phyloP scores from a whole-genome alignment of 1,140 invertebrate species.

The Cotesia glomerata region DNA sequence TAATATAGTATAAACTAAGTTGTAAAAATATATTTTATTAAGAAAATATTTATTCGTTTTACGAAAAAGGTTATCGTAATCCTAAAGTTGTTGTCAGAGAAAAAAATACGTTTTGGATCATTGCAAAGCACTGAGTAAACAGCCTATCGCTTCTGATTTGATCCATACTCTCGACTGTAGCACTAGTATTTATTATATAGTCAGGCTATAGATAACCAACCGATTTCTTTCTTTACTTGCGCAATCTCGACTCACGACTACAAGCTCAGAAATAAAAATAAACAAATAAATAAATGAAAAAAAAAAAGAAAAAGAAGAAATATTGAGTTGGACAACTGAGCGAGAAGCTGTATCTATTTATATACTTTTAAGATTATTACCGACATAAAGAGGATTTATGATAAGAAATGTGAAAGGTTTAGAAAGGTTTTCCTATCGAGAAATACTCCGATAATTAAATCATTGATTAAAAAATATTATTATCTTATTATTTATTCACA shows the following conservation, averaged over 20 bases:
- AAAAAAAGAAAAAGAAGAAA: not conserved
- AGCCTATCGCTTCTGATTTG: conserved; percentile 13
- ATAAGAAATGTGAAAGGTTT: conserved; percentile 8
- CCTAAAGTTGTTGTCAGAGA: not conserved
- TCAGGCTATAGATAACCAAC: not conserved
- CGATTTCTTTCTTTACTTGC: conserved; percentile 23
- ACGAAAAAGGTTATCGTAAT: conserved; percentile 4
- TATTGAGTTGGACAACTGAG: not conserved
- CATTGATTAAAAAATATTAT: not conserved
- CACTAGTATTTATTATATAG: conserved; percentile 1
- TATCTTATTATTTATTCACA: not conserved
- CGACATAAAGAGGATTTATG: not conserved
- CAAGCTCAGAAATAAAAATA: not conserved
- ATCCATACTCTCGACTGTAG: not conserved
- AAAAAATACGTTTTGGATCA: conserved; percentile 17
- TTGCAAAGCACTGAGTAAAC: conserved; percentile 27
- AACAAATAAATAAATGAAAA: not conserved
- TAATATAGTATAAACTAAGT: too few relatives aligned
- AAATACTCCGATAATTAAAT: not conserved
- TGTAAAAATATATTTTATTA: too few relatives aligned
- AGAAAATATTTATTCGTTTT: not conserved
- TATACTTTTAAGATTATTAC: not conserved
- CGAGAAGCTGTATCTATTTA: conserved; percentile 1
- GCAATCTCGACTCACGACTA: conserved; percentile 11
- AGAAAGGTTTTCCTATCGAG: not conserved